Evolutionary conservation across 1,140 invertebrate genomes (phyloP).

Genomic region (Bombus confusus): DNA sequence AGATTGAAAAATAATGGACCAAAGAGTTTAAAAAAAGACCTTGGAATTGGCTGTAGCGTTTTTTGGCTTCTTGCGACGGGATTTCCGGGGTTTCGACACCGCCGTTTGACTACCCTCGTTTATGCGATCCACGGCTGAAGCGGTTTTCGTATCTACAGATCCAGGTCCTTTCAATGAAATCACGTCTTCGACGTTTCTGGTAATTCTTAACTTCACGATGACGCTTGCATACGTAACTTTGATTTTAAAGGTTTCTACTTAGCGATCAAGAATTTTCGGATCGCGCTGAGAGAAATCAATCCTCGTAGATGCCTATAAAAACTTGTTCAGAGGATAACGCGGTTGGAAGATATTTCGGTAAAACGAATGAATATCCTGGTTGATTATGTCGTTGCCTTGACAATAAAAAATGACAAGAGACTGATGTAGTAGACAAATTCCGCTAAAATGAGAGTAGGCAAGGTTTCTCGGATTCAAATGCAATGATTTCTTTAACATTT

Average conservation of each 20-base stretch:
- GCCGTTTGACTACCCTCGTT: constrained; percentile 67
- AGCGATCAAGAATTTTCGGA: constrained; percentile 4
- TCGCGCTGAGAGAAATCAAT: constrained; percentile 17
- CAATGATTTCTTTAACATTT: background rate
- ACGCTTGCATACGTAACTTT: constrained; percentile 11
- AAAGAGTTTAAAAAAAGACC: constrained; percentile 51
- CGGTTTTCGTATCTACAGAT: constrained; percentile 47
- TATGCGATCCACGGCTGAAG: constrained; percentile 69
- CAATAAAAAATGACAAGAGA: constrained; percentile 49
- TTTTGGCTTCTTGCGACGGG: constrained; percentile 72
- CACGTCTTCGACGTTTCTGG: background rate
- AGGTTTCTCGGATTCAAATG: background rate
- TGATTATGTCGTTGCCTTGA: constrained; percentile 34
- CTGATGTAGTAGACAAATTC: background rate
- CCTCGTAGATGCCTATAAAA: constrained; percentile 5
- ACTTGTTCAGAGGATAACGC: constrained; percentile 21
- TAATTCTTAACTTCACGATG: background rate
- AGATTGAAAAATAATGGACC: no score
- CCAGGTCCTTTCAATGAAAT: constrained; percentile 10
- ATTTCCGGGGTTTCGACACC: constrained; percentile 70
- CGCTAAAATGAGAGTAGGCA: background rate
- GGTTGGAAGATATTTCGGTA: constrained; percentile 14
- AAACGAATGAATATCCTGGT: constrained; percentile 35
- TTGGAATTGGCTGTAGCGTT: constrained; percentile 69
- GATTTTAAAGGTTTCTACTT: background rate